Percentiles rank a stretch among this genome's conserved stretches.
Evolutionary conservation across 1,140 invertebrate species (phyloP).

Genomic region (Saxidomus purpurata): DNA sequence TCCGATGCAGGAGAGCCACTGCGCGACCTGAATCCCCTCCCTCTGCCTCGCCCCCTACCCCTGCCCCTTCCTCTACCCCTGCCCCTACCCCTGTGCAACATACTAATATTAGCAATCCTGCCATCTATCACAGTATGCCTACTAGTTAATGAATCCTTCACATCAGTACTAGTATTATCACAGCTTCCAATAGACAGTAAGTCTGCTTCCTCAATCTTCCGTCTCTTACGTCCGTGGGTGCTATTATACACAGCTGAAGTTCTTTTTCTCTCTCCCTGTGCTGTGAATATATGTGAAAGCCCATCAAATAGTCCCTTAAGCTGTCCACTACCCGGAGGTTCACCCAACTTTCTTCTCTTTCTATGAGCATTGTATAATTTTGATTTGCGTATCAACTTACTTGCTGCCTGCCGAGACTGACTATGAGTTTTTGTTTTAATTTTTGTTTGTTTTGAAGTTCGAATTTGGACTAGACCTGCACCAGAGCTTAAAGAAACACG

Average conservation of each 20-base stretch:
- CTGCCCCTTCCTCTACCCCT: slow-evolving; percentile 64
- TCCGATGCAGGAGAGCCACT: slow-evolving; percentile 56
- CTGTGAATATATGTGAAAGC: slow-evolving; percentile 93
- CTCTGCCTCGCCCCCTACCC: slow-evolving; percentile 70
- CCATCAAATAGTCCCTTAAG: slow-evolving; percentile 94
- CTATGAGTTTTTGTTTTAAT: slow-evolving; percentile 71
- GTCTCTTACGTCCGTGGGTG: slow-evolving; percentile 68
- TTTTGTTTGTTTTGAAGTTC: slow-evolving; percentile 66
- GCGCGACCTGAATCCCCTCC: slow-evolving; percentile 63
- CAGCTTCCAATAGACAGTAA: neutral
- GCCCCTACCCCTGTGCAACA: slow-evolving; percentile 62
- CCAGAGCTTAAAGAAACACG: slow-evolving; percentile 84
- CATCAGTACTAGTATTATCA: slow-evolving; percentile 51
- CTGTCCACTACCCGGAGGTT: slow-evolving; percentile 88
- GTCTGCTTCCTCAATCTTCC: slow-evolving; percentile 1
- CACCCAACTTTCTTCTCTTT: slow-evolving; percentile 73
- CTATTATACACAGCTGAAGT: slow-evolving; percentile 82
- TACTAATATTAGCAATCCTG: slow-evolving; percentile 42
- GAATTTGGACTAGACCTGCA: slow-evolving; percentile 72
- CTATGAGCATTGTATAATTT: slow-evolving; percentile 82
- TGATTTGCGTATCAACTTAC: slow-evolving; percentile 82
- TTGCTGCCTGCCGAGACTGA: slow-evolving; percentile 83
- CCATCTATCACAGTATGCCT: slow-evolving; percentile 62
- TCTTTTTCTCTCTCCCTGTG: slow-evolving; percentile 89
- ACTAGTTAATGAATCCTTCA: slow-evolving; percentile 52